Percentiles rank a stretch among this genome's conserved stretches.
These are phyloP conservation scores for Nyctibius bracteatus DNA, from an alignment of 2,113 vertebrate species.

Conservation along the genomic window DNA sequence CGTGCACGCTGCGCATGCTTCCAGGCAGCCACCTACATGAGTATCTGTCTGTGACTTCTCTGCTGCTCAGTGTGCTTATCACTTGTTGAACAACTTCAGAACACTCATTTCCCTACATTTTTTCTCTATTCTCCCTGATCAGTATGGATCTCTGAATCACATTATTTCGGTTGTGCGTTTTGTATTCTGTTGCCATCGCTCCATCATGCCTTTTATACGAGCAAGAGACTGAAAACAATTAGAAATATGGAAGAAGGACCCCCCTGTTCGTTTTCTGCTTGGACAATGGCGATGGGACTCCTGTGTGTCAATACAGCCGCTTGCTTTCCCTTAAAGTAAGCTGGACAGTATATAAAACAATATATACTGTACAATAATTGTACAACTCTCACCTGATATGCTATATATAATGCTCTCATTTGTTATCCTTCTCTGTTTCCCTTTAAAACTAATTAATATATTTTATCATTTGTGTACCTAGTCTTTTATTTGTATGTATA, in stretches of 20 bases:
- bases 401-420: not conserved
- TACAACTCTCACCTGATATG: not conserved
- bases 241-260: not conserved
- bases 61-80: not conserved
- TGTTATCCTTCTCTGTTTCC: not conserved
- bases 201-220: not conserved
- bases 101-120: not conserved
- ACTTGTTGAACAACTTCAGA: not conserved
- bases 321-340: not conserved
- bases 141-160: not conserved
- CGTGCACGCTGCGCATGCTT: fast-evolving
- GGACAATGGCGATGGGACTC: not conserved
- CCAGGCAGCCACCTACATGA: not conserved
- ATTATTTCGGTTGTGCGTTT: not conserved
- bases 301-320: not conserved
- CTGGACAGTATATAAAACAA: not conserved
- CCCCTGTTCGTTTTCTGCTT: not conserved
- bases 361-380: too few species aligned
- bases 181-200: not conserved
- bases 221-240: not conserved
- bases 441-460: not conserved
- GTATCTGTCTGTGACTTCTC: not conserved
- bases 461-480: not conserved
- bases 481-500: not conserved
- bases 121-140: not conserved